phyloP scores from a whole-genome alignment of 2,113 vertebrate genomes.

The Sarotherodon lohbergeri region DNA sequence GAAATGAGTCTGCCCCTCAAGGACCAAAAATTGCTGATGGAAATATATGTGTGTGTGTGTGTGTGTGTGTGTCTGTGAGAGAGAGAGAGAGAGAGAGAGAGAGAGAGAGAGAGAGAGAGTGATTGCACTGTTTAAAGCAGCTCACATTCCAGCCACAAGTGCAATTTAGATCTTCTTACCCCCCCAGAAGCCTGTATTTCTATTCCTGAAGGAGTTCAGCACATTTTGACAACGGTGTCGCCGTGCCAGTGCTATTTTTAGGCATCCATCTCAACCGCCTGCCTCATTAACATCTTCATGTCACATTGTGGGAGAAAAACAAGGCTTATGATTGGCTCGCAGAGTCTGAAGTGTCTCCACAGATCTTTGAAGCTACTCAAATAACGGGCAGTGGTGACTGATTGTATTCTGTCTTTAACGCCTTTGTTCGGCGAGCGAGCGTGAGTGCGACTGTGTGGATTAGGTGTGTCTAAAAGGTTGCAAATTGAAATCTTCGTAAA shows the following conservation, averaged over 20 bases:
- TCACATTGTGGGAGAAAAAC: slow-evolving; percentile 10
- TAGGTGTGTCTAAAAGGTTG: background rate
- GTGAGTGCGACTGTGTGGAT: background rate
- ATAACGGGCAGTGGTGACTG: background rate
- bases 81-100: no score
- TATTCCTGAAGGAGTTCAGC: background rate
- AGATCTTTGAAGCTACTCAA: background rate
- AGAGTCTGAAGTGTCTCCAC: slow-evolving; percentile 7
- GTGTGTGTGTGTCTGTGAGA: background rate
- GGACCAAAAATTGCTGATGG: slow-evolving; percentile 16
- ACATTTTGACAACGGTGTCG: slow-evolving; percentile 3
- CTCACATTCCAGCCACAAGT: background rate
- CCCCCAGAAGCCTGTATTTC: background rate
- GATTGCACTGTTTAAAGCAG: background rate
- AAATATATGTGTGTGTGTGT: background rate
- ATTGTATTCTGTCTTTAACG: slow-evolving; percentile 10
- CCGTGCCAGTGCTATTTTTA: slow-evolving; percentile 33
- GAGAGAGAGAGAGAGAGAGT: background rate
- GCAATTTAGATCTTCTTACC: slow-evolving; percentile 12
- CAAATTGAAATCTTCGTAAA: background rate
- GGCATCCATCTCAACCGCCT: background rate
- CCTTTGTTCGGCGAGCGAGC: background rate
- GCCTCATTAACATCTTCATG: slow-evolving; percentile 33
- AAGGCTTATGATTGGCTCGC: slow-evolving; percentile 23
- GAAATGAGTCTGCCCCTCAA: slow-evolving; percentile 23